Base-by-base conservation (phyloP, 2,888 invertebrate species). In the Venustoraphidia nigricollis region DNA sequence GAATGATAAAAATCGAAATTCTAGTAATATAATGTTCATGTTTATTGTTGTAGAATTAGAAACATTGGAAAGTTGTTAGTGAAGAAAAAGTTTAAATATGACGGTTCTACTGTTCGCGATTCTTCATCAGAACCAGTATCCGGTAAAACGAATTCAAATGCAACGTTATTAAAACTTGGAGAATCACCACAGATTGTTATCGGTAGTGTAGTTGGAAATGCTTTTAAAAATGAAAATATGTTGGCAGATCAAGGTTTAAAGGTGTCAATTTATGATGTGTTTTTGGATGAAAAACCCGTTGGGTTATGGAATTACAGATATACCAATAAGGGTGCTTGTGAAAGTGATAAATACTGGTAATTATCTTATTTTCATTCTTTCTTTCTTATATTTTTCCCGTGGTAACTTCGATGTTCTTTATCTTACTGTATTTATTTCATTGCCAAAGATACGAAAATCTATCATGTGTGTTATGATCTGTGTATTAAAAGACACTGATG, bases 251-350 rank as follows among this genome's bases (percentile, higher is more conserved):
- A 68, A 6, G 79, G 81, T 1, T 65, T 86, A 27, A 77, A 83
- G 11, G 90, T 87, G 0, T 91, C 92, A 53, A 71, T 95, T 9
- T 87, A 90, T 61, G 82, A 86, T 54, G 69, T 94, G 2, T 72
- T 77, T 53, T 69, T 87, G 10, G 89, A 94, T 61, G 84, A 82
- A 34, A 73, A 77, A 47, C 79, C 79, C 0, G 67, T 95, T 39
- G 94, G 94, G 0, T 70, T 95, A 9, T 95, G 91, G 90, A 88
- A 93, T 67, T 95, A 93, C 62, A 66, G 75, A 1, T 69, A 73
- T 1, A 42, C 34, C 8, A 17, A 34, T 10, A 40, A 17, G 37
- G 38, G 43, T 4, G 42, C 42, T 13, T 42, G 43, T 27, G 11
- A 42, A 34, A 47, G 43, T 43, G 40, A 40, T 13, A 37, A 34